A percentile compares a stretch with the other conserved stretches of the same genome.
phyloP scores from a whole-genome alignment of 2,888 invertebrate species.

The Conistra vaccinii region DNA sequence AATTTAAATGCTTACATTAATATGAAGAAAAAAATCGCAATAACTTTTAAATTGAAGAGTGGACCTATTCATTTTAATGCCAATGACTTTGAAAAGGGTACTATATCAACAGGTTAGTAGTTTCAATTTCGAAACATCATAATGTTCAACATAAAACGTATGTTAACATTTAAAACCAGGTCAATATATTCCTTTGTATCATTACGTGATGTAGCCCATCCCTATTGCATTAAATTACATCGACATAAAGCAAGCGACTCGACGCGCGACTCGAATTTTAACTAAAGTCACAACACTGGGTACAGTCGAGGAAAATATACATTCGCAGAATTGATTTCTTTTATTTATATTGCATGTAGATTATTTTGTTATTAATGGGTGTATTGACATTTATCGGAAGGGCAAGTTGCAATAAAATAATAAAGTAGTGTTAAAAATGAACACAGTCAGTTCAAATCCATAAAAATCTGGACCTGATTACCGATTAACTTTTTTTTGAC shows the following conservation, averaged over 20 bases:
- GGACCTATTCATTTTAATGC: neutral
- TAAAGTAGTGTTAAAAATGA: neutral
- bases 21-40: neutral
- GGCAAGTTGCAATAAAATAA: neutral
- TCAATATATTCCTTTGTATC: constrained; percentile 21
- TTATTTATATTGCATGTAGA: constrained; percentile 33
- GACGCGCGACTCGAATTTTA: constrained; percentile 73
- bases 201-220: constrained; percentile 61
- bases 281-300: constrained; percentile 64
- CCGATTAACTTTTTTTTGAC: neutral
- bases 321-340: constrained; percentile 47
- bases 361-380: constrained; percentile 45
- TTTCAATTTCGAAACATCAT: constrained; percentile 2
- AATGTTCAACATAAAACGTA: neutral
- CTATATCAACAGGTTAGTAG: neutral
- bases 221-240: constrained; percentile 74
- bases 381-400: constrained; percentile 28
- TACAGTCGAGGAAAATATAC: constrained; percentile 59
- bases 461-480: neutral
- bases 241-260: constrained; percentile 67
- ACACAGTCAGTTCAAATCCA: neutral
- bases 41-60: neutral
- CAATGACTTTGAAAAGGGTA: neutral
- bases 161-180: constrained; percentile 30
- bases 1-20: neutral